Evolutionary conservation across 2,797 vertebrate genomes (phyloP), one percentile per base, ranked within the genome.

Genomic region (Iguana delicatissima): DNA sequence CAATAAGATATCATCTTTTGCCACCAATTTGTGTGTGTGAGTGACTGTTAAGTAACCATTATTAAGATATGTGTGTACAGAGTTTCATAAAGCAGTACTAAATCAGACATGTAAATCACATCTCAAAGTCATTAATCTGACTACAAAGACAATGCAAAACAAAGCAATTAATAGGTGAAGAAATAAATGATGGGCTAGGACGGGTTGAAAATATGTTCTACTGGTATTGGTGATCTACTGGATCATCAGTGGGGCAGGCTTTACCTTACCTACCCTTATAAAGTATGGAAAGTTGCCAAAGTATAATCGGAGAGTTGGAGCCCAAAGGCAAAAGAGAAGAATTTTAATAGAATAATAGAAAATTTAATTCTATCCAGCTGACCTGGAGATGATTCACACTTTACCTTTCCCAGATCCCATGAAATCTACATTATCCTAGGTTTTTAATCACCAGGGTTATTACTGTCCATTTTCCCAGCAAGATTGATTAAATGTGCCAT

Each of bases 291-390:
- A 69, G 26, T 26, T 29, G 64, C 64, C 29, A 76, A 69, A 35
- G 22, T 20, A 13, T 7, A 29, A 24, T 79, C 20, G 84, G 52
- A 50, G 29, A 83, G 26, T 79, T 10, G 85, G 84, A 24, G 69
- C 89, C 93, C n/a, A 93, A 87, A 89, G 16, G 29, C 16, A 89
- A 76, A 8, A 80, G 35, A 73, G 0, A 93, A 20, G 80, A 90
- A 62, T 64, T 91, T 82, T 92, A 77, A 62, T 55, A 0, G 13
- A 57, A 55, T 8, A 69, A 55, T 6, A 32, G 0, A 1, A 0
- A 22, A 57, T 16, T 0, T 2, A n/a, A 1, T 80, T 69, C 0
- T 79, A 55, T 84, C 89, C 50, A 89, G 89, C 89, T 89, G 93
- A 88, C 5, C 29, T 92, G 88, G 26, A 91, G 91, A 84, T 18